Conservation (phyloP, 2,797 vertebrate genomes). For the Anguilla obscura region DNA sequence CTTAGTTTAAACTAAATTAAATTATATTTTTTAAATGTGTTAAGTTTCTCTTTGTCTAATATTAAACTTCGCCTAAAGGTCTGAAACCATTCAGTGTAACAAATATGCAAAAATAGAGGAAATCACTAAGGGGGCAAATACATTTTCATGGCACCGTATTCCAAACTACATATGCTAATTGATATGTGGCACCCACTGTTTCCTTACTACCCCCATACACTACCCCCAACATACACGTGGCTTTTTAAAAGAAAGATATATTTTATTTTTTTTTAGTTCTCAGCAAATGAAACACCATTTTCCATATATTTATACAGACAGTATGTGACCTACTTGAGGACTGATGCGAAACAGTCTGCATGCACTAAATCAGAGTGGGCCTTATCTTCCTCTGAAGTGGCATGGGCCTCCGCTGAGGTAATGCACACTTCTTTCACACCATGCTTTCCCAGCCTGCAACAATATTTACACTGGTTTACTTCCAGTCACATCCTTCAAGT, state of each 20-base stretch:
- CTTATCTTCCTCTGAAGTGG: constrained; percentile 43
- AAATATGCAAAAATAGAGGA: no score
- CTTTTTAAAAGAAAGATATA: neutral
- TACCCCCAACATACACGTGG: neutral
- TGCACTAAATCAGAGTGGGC: constrained; percentile 43
- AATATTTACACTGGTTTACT: constrained; percentile 31
- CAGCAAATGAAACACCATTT: constrained; percentile 44
- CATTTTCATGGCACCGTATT: neutral
- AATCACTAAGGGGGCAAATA: no score
- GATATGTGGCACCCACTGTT: neutral
- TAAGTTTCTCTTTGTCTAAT: no score
- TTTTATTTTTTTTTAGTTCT: constrained; percentile 35
- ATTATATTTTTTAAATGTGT: neutral
- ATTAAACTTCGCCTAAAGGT: no score
- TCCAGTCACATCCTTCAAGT: constrained; percentile 10
- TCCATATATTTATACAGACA: constrained; percentile 37
- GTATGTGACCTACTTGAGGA: constrained; percentile 53
- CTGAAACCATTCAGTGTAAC: no score
- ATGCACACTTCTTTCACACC: constrained; percentile 16
- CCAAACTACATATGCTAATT: neutral
- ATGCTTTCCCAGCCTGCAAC: neutral
- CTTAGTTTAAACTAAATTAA: neutral
- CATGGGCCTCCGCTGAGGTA: constrained; percentile 34
- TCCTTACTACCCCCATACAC: neutral
- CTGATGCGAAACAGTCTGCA: constrained; percentile 39